Evolutionary conservation across 2,113 vertebrate genomes (phyloP).

Genomic region (Datnioides undecimradiatus): DNA sequence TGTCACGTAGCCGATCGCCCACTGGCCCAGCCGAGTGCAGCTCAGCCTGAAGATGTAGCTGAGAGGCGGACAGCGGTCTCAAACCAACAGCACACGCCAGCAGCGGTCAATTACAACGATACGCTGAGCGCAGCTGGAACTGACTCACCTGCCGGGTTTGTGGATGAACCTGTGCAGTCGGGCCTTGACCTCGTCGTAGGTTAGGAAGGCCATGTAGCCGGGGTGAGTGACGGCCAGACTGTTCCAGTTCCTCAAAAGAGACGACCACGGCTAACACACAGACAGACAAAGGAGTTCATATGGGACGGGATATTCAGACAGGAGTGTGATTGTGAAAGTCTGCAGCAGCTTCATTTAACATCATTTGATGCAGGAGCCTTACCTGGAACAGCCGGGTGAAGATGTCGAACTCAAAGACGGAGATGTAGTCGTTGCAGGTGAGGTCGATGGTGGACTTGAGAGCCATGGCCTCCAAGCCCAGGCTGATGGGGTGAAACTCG

Average conservation of each 20-base stretch:
- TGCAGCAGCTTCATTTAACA: too few species aligned
- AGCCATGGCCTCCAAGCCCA: slow-evolving; percentile 97
- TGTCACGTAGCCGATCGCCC: slow-evolving; percentile 99
- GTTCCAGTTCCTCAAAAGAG: slow-evolving; percentile 98
- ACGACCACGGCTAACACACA: slow-evolving; percentile 92
- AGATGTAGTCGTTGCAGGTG: slow-evolving; percentile 99
- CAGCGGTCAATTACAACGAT: neutral
- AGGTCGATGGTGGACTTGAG: slow-evolving; percentile 98
- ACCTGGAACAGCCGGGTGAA: slow-evolving; percentile 99
- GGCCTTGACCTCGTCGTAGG: slow-evolving; percentile 98
- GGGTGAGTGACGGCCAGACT: slow-evolving; percentile 97
- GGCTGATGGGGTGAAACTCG: slow-evolving; percentile 97
- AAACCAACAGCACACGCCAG: neutral
- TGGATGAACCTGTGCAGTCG: slow-evolving; percentile 98
- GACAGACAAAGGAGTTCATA: neutral
- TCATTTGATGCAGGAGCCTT: too few species aligned
- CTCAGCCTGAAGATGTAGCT: slow-evolving; percentile 99
- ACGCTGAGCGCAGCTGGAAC: neutral
- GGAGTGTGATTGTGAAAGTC: too few species aligned
- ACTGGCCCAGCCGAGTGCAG: slow-evolving; percentile 97
- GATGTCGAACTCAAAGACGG: slow-evolving; percentile 99
- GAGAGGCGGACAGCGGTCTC: neutral
- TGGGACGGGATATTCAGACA: too few species aligned
- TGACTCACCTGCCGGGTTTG: slow-evolving; percentile 94
- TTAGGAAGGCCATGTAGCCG: slow-evolving; percentile 99